Percentiles rank a stretch among this genome's conserved stretches.
Conservation (phyloP, 2,888 invertebrate genomes). For the Sarcophaga rosellei region DNA sequence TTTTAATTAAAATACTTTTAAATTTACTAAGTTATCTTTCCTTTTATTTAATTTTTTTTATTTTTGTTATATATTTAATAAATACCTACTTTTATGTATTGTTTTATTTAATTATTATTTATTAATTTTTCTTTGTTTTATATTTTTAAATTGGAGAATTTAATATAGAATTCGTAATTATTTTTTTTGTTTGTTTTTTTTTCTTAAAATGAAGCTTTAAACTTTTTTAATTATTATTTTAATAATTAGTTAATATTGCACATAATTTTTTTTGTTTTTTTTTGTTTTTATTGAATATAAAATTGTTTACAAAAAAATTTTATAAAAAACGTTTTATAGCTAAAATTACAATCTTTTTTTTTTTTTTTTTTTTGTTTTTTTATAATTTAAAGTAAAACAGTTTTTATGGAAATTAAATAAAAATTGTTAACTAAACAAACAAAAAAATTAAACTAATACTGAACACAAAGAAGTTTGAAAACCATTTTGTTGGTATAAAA, state of each 20-base stretch:
- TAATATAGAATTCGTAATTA: background rate
- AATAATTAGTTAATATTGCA: constrained; percentile 74
- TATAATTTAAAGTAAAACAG: constrained; percentile 25
- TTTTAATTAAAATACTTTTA: constrained; percentile 55
- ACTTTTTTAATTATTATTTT: constrained; percentile 51
- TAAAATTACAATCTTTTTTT: constrained; percentile 66
- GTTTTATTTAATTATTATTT: constrained; percentile 29
- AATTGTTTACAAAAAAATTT: constrained; percentile 63
- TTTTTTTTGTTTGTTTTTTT: background rate
- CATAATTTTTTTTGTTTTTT: constrained; percentile 70
- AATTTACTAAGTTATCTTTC: constrained; percentile 60
- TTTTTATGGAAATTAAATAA: background rate
- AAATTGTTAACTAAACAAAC: background rate
- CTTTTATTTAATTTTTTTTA: constrained; percentile 17
- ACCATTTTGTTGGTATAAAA: constrained; percentile 25
- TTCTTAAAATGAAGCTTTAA: constrained; percentile 56
- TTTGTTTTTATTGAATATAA: constrained; percentile 67
- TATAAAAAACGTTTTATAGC: constrained; percentile 64
- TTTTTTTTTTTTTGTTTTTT: constrained; percentile 46
- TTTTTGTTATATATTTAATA: constrained; percentile 40
- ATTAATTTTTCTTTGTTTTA: constrained; percentile 26
- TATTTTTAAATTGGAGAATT: constrained; percentile 40
- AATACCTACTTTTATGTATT: constrained; percentile 30
- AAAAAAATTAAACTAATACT: constrained; percentile 55
- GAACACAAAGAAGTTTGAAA: constrained; percentile 60